Conservation (phyloP, 2,797 vertebrate genomes). For the Chloroceryle amazona region DNA sequence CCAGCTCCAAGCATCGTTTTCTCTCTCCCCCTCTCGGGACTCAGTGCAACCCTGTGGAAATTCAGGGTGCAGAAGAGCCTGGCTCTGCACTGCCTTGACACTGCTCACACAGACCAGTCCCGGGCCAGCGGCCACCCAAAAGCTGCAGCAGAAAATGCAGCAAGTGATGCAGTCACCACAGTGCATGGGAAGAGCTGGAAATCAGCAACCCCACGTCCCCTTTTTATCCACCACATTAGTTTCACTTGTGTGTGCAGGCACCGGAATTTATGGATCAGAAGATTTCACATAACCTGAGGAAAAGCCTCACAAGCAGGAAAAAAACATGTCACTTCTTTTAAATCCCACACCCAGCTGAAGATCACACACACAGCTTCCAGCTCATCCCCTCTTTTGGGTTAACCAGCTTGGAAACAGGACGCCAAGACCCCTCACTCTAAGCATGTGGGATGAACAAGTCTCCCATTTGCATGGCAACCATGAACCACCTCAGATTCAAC, state of each 20-base stretch:
- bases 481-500: not conserved
- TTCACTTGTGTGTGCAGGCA: not conserved
- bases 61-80: not conserved
- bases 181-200: fast-evolving
- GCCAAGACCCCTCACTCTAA: not conserved
- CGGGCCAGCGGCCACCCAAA: fast-evolving
- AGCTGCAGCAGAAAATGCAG: not conserved
- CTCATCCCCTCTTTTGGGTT: not conserved
- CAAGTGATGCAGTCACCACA: fast-evolving
- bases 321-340: not conserved
- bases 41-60: not conserved
- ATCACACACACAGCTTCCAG: not conserved
- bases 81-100: not conserved
- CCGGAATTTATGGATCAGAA: fast-evolving
- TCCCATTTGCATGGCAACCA: not conserved
- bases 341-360: not conserved
- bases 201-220: fast-evolving
- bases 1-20: fast-evolving
- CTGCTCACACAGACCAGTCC: fast-evolving
- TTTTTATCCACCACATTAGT: fast-evolving
- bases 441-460: not conserved
- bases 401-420: not conserved
- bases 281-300: fast-evolving
- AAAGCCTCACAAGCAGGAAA: not conserved
- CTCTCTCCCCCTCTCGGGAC: not conserved